Percentiles rank a stretch among this genome's conserved stretches.
phyloP scores from a whole-genome alignment of 2,888 invertebrate genomes.

The Tolmerus cingulatus region DNA sequence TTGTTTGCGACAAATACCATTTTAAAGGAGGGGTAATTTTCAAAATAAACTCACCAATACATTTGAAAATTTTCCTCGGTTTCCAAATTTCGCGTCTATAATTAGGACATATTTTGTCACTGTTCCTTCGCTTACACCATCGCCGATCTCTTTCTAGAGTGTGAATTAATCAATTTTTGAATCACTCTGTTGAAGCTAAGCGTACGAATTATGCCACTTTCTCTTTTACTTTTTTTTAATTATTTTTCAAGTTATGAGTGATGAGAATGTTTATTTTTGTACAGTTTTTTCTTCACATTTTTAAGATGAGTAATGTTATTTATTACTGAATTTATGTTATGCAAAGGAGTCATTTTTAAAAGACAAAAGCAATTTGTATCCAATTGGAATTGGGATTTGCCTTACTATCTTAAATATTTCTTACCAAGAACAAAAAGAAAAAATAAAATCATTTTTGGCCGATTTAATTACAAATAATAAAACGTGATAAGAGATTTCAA shows the following conservation, averaged over 20 bases:
- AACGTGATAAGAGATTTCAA: neutral
- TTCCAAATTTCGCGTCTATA: constrained; percentile 18
- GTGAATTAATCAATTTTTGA: neutral
- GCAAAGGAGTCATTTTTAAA: neutral
- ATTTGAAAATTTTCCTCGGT: neutral
- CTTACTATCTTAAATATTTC: neutral
- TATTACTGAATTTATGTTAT: neutral
- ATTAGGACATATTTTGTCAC: neutral
- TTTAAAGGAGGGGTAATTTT: constrained; percentile 13
- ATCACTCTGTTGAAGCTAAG: neutral
- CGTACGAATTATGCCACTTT: neutral
- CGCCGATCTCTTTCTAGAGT: neutral
- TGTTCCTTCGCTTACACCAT: neutral
- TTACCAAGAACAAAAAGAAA: too few relatives aligned
- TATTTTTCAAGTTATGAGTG: neutral
- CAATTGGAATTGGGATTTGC: neutral
- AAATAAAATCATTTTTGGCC: neutral
- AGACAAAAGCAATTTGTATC: neutral
- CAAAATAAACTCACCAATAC: constrained; percentile 12
- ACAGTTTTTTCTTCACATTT: neutral
- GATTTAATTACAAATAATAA: neutral
- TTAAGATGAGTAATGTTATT: neutral
- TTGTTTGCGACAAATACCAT: neutral
- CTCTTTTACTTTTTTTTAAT: neutral
- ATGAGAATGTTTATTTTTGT: neutral